Base-by-base conservation (phyloP, 2,113 vertebrate species). In the Dryoscopus gambensis region DNA sequence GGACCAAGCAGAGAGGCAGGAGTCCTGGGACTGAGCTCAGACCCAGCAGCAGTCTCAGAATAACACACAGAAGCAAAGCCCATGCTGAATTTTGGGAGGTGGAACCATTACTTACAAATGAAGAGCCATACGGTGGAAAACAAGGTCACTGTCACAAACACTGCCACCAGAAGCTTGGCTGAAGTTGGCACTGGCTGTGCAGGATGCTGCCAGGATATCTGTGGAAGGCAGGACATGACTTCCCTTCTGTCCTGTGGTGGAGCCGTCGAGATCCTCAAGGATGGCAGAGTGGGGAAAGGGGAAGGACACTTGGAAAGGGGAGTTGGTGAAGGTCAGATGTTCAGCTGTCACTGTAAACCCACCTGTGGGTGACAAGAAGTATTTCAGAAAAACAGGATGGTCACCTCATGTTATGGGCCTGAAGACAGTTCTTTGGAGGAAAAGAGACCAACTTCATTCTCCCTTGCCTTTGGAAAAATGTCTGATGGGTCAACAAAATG, bases 281-380 rank as follows among this genome's bases (percentile, higher is more conserved):
- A 98, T 56, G 59, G 98, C 97, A 30, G 96, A 95, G 42, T 98
- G 97, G 95, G 97, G 96, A 90, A 97, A 98, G 13, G 98, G 98
- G 89, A 98, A 98, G 44, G 92, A 97, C 69, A 97, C 89, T 87
- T 97, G 82, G 53, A 96, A 98, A 60, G 97, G 89, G 40, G 98
- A 97, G 53, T 93, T 97, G 67, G 69, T 60, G 71, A 98, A 97
- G 11, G 85, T 95, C 89, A 98, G 47, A 30, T 7, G 76, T 21
- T 95, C 89, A 49, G 92, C 92, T 90, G 84, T 97, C 77, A 98
- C 97, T 60, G 97, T 96, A 94, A 98, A 98, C 3, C 98, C 98
- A 92, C 98, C 98, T 98, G 53, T 31, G 28, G 37, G 33, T 7
- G 85, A 95, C 62, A 92, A 83, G 33, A 15, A 73, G 64, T 20